Conservation (phyloP, 1,140 invertebrate genomes). For the Brachionus rotundiformis region DNA sequence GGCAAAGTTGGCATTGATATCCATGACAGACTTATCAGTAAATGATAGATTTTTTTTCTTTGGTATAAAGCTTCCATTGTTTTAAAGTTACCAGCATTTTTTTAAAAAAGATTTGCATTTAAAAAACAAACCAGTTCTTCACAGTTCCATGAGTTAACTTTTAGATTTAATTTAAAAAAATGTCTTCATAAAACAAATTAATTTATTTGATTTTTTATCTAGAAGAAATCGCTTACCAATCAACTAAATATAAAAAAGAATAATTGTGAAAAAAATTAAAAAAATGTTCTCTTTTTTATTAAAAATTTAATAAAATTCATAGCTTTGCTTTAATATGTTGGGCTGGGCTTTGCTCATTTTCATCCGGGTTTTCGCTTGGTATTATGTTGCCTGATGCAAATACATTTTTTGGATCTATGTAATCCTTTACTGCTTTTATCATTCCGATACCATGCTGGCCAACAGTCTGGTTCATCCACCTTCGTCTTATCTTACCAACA, state of each 20-base stretch:
- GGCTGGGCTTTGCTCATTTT: conserved; percentile 40
- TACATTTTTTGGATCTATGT: conserved; percentile 88
- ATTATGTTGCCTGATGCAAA: conserved; percentile 68
- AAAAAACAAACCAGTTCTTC: too few species aligned
- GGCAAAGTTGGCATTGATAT: too few species aligned
- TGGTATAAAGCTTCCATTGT: too few species aligned
- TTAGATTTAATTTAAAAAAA: too few species aligned
- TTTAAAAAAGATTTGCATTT: too few species aligned
- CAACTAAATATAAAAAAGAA: neutral
- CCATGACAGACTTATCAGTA: too few species aligned
- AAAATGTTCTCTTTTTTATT: neutral
- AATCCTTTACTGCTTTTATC: conserved; percentile 77
- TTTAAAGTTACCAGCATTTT: too few species aligned
- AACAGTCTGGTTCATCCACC: conserved; percentile 77
- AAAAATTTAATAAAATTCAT: neutral
- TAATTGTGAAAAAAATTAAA: neutral
- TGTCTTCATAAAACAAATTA: neutral
- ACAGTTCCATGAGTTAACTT: too few species aligned
- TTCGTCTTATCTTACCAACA: conserved; percentile 84
- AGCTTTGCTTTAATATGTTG: conserved; percentile 45
- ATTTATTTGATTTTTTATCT: neutral
- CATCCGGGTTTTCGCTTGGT: conserved; percentile 22
- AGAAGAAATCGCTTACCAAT: neutral
- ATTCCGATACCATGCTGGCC: conserved; percentile 75
- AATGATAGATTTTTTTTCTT: too few species aligned